phyloP scores from a whole-genome alignment of 1,140 invertebrate species.

The Panagrolaimus sp. region DNA sequence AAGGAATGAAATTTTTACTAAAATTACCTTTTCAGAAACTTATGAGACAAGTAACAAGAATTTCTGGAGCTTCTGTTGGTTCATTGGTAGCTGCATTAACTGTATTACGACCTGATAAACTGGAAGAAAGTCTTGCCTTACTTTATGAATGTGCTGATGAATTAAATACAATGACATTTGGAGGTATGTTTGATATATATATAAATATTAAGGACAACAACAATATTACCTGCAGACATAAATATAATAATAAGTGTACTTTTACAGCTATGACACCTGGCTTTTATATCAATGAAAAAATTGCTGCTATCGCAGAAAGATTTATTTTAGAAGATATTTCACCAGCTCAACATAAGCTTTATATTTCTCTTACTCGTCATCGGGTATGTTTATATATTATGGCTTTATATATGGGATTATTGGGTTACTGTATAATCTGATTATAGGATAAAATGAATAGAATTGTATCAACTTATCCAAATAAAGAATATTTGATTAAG shows the following conservation, averaged over 20 bases:
- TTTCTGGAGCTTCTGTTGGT: conserved; percentile 54
- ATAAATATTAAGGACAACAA: too few species aligned
- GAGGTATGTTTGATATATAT: too few species aligned
- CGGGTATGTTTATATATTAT: conserved; percentile 32
- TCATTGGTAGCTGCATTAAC: conserved; percentile 50
- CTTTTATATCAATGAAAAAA: conserved; percentile 46
- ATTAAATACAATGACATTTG: conserved; percentile 41
- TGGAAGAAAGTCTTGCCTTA: conserved; percentile 44
- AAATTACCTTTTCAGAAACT: conserved; percentile 27
- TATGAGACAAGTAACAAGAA: conserved; percentile 35
- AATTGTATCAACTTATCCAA: conserved; percentile 33
- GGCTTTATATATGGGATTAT: too few species aligned
- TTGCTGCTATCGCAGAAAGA: conserved; percentile 41
- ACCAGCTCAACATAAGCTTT: conserved; percentile 35
- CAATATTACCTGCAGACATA: too few species aligned
- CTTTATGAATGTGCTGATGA: conserved; percentile 55
- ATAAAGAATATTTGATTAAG: conserved; percentile 39
- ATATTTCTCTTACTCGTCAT: conserved; percentile 48
- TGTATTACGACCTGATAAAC: conserved; percentile 41
- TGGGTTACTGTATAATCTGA: background rate
- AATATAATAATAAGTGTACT: too few species aligned
- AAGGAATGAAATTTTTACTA: background rate
- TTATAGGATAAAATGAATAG: conserved; percentile 30
- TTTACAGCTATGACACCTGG: conserved; percentile 57
- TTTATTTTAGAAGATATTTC: conserved; percentile 47